Base-by-base conservation (phyloP, 1,140 invertebrate species). In the Drosophila nikananu region DNA sequence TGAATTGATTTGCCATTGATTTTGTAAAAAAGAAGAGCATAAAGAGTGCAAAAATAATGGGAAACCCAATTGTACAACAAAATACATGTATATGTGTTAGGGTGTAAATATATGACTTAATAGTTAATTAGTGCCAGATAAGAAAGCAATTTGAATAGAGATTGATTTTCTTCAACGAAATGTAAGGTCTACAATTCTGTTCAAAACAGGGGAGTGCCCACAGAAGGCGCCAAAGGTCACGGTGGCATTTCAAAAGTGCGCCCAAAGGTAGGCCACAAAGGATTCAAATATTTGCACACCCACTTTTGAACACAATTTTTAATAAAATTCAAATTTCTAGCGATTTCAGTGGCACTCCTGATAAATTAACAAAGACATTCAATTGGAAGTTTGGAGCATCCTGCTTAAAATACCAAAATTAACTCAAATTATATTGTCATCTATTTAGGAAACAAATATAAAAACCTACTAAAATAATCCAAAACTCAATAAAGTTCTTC, bases 81-180 rank as follows among this genome's bases (percentile, higher is more conserved):
- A 55, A 37, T 37, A 39, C 35, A 57, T 57, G 35, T 54, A 30
- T 54, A 25, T 39, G 54, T 57, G 54, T 57, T 57, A 57, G 15
- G 54, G 54, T 57, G 54, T 57, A 39, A 39, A 39, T 25, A n/a
- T n/a, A 25, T 39, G 54, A 57, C 54, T 39, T 57, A 57, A 57
- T 25, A 39, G 35, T 39, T 57, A 39, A 39, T 57, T n/a, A n/a
- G 54, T 57, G 54, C 54, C 54, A 57, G 35, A 57, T 57, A 57
- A 57, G 37, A 57, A 57, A 57, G 35, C 54, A 57, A 57, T 57
- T 57, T 25, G 35, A 25, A 39, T 57, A 4, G 54, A 57, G 54
- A 25, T 54, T 23, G 19, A 35, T 23, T 23, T 39, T 39, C 15
- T 39, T 57, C 9, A 55, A 57, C 21, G 23, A 55, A 57, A 57